A percentile compares a stretch with the other conserved stretches of the same genome.
Conservation (phyloP, 2,888 invertebrate species). For the Dendrolimus houi region DNA sequence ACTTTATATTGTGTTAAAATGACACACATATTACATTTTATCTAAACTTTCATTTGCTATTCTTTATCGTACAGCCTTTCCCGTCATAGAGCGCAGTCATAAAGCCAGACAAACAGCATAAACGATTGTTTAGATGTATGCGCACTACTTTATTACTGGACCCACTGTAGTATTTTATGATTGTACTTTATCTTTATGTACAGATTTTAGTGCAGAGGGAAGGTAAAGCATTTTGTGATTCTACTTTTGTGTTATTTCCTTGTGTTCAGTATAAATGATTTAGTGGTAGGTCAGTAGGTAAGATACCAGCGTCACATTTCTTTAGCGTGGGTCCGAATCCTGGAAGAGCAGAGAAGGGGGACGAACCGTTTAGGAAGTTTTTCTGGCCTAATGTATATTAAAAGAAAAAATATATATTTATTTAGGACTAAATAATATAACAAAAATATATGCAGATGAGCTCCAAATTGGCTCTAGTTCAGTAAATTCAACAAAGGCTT, state of each 20-base stretch:
- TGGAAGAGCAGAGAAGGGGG: no score
- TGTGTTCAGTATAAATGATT: no score
- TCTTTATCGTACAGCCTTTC: neutral
- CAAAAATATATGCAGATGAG: no score
- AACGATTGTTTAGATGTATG: neutral
- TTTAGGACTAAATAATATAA: no score
- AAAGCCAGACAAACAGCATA: neutral
- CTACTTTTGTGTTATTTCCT: neutral
- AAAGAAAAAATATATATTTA: no score
- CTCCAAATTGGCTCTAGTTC: no score
- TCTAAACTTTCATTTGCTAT: neutral
- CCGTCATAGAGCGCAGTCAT: neutral
- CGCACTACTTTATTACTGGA: neutral
- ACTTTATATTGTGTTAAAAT: neutral
- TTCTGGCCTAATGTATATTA: no score
- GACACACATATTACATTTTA: neutral
- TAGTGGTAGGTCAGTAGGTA: no score
- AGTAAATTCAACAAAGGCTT: no score
- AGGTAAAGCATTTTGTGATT: neutral
- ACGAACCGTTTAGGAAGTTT: no score
- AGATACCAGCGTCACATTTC: no score
- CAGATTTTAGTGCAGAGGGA: neutral
- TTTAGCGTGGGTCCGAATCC: no score
- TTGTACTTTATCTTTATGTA: neutral
- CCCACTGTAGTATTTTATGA: neutral